A percentile compares a stretch with the other conserved stretches of the same genome.
These are phyloP conservation scores for Tamias sibiricus DNA, from an alignment of 2,113 vertebrate genomes.

Conservation along the genomic window DNA sequence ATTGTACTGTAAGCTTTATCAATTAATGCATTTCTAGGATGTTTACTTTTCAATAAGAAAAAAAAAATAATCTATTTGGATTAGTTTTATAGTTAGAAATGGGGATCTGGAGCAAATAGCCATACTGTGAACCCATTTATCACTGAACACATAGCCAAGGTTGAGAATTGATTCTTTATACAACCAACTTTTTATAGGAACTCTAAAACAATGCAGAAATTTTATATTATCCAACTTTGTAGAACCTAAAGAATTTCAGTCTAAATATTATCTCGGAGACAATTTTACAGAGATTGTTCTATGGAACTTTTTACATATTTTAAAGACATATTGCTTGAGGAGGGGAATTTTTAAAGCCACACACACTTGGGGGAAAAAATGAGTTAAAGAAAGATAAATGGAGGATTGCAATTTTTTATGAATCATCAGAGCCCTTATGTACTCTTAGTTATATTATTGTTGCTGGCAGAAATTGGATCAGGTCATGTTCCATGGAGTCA, in stretches of 20 bases:
- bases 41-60: neutral
- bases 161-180: neutral
- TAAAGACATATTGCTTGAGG: neutral
- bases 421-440: neutral
- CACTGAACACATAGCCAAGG: neutral
- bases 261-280: neutral
- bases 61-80: neutral
- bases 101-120: neutral
- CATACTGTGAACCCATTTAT: neutral
- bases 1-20: neutral
- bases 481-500: no score
- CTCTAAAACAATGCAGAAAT: neutral
- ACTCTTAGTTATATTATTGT: neutral
- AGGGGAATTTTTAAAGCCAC: neutral
- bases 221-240: neutral
- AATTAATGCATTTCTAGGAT: neutral
- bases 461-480: no score
- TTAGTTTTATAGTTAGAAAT: neutral
- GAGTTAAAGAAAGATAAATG: constrained; percentile 19
- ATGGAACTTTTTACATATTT: neutral
- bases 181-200: neutral
- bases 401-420: neutral
- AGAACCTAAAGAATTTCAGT: neutral
- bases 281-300: neutral
- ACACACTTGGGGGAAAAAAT: neutral